Percentiles rank a stretch among this genome's conserved stretches.
Conservation (phyloP, 2,797 vertebrate species). For the Alca torda region DNA sequence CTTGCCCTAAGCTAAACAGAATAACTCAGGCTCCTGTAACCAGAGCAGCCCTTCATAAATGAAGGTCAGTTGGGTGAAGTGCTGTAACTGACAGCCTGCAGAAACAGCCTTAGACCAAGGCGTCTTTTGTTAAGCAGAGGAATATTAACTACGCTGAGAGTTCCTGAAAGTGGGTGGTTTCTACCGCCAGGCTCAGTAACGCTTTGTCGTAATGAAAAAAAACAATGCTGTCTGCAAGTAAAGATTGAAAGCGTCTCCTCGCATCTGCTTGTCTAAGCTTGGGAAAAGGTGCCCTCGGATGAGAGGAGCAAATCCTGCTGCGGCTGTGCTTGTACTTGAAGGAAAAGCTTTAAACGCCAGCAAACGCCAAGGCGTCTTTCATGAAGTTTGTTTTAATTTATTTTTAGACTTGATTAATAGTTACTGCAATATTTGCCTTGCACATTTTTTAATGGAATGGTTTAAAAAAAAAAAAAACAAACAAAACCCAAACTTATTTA, state of each 20-base stretch:
- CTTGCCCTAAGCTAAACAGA: not conserved
- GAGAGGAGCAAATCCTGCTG: conserved; percentile 52
- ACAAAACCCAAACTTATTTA: not conserved
- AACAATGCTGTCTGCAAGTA: conserved; percentile 41
- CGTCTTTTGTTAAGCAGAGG: not conserved
- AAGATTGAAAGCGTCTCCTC: conserved; percentile 53
- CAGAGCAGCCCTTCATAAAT: not conserved
- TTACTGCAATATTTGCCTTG: conserved; percentile 38
- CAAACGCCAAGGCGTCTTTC: not conserved
- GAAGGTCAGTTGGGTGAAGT: not conserved
- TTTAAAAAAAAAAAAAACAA: not conserved
- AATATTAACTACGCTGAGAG: conserved; percentile 1
- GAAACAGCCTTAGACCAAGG: not conserved
- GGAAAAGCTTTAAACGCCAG: conserved; percentile 44
- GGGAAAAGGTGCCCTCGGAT: conserved; percentile 24
- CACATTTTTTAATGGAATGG: conserved; percentile 44
- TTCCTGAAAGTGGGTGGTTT: conserved; percentile 61
- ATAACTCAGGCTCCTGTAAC: not conserved
- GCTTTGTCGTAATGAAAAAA: conserved; percentile 68
- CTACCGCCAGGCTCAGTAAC: conserved; percentile 31
- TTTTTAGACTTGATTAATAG: conserved; percentile 57
- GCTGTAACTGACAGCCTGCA: not conserved
- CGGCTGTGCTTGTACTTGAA: conserved; percentile 48
- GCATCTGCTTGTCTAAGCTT: conserved; percentile 36
- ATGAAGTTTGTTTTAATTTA: conserved; percentile 53